phyloP scores from a whole-genome alignment of 2,113 vertebrate species.

The Prietella phreatophila region DNA sequence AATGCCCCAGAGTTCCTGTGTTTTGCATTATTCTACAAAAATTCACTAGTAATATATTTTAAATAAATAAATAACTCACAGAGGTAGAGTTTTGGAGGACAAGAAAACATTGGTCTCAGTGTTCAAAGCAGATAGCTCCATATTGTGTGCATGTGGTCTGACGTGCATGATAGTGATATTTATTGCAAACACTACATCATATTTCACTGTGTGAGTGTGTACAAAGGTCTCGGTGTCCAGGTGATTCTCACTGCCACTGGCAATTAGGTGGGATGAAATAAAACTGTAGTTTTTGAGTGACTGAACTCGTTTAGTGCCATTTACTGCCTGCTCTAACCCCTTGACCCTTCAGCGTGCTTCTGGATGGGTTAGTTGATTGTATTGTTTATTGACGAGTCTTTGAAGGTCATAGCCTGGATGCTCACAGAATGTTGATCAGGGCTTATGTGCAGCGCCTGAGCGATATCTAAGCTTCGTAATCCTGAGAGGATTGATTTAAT shows the following conservation, averaged over 20 bases:
- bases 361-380: conserved; percentile 17
- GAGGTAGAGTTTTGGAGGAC: neutral
- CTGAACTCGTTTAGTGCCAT: neutral
- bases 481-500: conserved; percentile 41
- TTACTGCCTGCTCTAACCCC: conserved; percentile 6
- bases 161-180: neutral
- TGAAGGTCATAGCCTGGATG: conserved; percentile 40
- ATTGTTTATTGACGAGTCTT: conserved; percentile 36
- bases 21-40: neutral
- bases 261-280: neutral
- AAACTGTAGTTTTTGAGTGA: neutral
- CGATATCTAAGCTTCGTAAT: conserved; percentile 36
- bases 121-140: neutral
- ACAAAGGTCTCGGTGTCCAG: neutral
- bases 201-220: neutral
- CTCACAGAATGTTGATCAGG: conserved; percentile 25
- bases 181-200: neutral
- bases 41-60: neutral
- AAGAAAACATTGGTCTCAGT: neutral
- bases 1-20: neutral
- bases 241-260: neutral
- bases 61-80: neutral
- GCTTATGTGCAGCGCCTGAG: conserved; percentile 3
- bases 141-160: neutral
- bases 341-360: neutral